These are phyloP conservation scores for Patella vulgata DNA, from an alignment of 1,140 invertebrate genomes.

Conservation along the genomic window DNA sequence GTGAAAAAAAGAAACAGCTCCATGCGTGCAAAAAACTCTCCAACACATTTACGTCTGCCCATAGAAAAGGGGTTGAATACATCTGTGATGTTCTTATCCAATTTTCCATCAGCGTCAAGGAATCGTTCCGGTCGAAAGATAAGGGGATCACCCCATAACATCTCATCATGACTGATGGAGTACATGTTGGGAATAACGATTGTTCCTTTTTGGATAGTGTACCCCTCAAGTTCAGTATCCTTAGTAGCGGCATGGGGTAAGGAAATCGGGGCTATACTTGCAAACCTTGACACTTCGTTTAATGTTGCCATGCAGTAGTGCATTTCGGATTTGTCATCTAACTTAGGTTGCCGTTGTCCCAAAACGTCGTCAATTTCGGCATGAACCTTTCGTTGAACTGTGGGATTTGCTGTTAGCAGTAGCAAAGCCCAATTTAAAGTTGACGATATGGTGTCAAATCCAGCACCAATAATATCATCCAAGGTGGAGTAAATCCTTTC, in stretches of 20 bases:
- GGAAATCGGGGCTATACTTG: no score
- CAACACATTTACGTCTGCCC: no score
- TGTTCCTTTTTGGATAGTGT: slow-evolving; percentile 57
- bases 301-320: no score
- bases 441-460: slow-evolving; percentile 84
- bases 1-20: no score
- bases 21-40: no score
- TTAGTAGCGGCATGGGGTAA: slow-evolving; percentile 41
- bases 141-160: slow-evolving; percentile 75
- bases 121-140: slow-evolving; percentile 82
- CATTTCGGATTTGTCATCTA: no score
- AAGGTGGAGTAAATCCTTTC: no score
- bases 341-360: no score
- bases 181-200: slow-evolving; percentile 57
- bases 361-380: slow-evolving; percentile 83
- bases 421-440: slow-evolving; percentile 87
- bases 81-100: no score
- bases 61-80: slow-evolving; percentile 22
- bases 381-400: slow-evolving; percentile 80
- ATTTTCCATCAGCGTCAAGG: slow-evolving; percentile 73
- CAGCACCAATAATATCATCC: slow-evolving; percentile 84
- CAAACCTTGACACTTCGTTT: no score
- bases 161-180: slow-evolving; percentile 47
- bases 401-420: slow-evolving; percentile 78
- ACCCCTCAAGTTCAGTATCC: slow-evolving; percentile 53